Evolutionary conservation across 1,140 invertebrate species (phyloP).

Genomic region (Holcopasites calliopsidis): DNA sequence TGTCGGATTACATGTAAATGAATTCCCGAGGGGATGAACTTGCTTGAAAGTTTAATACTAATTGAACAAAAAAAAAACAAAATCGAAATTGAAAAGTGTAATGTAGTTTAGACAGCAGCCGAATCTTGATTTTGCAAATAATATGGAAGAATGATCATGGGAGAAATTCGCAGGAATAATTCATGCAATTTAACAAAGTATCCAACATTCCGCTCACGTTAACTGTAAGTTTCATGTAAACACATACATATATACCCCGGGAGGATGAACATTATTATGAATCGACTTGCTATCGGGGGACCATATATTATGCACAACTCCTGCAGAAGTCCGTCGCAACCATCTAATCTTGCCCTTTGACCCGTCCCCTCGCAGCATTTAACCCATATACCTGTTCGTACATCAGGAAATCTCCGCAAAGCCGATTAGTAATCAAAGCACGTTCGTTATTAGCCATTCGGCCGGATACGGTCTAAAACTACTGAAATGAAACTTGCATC

Average conservation of each 20-base stretch:
- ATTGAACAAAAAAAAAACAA: neutral
- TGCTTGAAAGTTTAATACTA: neutral
- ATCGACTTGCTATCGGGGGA: constrained; percentile 6
- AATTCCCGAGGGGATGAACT: neutral
- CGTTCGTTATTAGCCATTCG: constrained; percentile 73
- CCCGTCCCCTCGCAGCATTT: constrained; percentile 19
- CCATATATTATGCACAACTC: constrained; percentile 55
- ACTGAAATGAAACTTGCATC: constrained; percentile 60
- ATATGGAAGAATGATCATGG: neutral
- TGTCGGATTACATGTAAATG: constrained; percentile 17
- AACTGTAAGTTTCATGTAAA: constrained; percentile 2
- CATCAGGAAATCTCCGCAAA: constrained; percentile 49
- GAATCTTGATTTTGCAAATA: neutral
- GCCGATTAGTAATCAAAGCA: constrained; percentile 69
- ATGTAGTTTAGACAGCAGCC: too few relatives aligned
- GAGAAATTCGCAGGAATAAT: neutral
- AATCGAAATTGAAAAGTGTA: neutral
- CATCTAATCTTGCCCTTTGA: constrained; percentile 43
- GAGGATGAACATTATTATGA: constrained; percentile 24
- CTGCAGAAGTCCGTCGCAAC: constrained; percentile 29
- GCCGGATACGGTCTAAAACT: constrained; percentile 46
- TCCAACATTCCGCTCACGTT: too few relatives aligned
- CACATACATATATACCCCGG: neutral
- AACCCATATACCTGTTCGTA: neutral
- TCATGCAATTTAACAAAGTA: neutral